Conservation (phyloP, 2,113 vertebrate species). For the Ptyas mucosa region DNA sequence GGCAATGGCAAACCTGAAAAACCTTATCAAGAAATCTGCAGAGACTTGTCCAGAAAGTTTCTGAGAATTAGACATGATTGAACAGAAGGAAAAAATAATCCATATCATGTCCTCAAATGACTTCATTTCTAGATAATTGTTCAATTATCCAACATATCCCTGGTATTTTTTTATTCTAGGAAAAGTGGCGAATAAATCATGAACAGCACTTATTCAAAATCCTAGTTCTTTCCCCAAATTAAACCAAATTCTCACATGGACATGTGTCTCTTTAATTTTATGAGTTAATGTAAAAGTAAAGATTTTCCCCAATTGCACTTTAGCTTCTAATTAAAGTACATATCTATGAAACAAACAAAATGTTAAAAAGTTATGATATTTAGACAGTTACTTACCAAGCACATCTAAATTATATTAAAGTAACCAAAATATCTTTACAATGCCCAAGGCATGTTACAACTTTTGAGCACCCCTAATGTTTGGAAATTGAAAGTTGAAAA, state of each 20-base stretch:
- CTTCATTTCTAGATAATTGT: accelerated
- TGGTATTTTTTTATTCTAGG: accelerated
- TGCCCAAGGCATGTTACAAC: no score
- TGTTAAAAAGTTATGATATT: no score
- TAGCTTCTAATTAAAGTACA: neutral
- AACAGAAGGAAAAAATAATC: neutral
- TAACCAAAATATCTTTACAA: no score
- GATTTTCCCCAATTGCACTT: neutral
- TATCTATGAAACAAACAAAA: neutral
- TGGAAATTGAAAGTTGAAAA: no score
- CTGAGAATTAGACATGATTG: neutral
- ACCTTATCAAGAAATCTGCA: neutral
- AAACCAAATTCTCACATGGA: neutral
- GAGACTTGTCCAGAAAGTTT: neutral
- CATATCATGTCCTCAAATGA: accelerated
- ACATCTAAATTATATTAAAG: no score
- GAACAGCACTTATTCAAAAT: neutral
- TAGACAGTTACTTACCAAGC: no score
- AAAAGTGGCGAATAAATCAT: neutral
- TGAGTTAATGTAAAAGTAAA: neutral
- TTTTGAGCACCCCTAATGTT: no score
- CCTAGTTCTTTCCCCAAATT: neutral
- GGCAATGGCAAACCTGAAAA: neutral
- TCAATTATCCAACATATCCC: accelerated
- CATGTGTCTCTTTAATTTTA: neutral